Base-by-base conservation (phyloP, 2,888 invertebrate genomes). In the Athalia rosae region DNA sequence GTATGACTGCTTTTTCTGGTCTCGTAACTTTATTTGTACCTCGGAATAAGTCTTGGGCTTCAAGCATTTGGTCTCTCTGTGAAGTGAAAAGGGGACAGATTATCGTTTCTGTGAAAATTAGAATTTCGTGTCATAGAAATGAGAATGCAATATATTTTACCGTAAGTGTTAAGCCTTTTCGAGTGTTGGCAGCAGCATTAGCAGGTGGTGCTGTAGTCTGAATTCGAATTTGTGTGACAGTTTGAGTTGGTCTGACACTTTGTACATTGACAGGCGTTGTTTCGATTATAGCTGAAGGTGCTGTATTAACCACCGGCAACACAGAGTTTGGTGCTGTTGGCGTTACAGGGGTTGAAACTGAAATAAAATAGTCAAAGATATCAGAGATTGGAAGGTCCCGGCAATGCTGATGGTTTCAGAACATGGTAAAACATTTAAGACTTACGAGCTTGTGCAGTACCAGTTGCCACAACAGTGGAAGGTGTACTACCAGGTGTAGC, bases 21-120 rank as follows among this genome's bases (percentile, higher is more conserved):
- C 98, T 91, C 3, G 98, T 98, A 76, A 99, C 98, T 87, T 97
- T 95, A 90, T 99, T 99, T 58, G 99, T 98, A 80, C 96, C 97
- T 77, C 96, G 92, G 92, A 99, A 99, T 97, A 99, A 98, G 88
- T 99, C 98, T 89, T 98, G 98, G 0, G 98, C 99, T 89, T 98
- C 97, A 89, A 96, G 91, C 94, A 98, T 98, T 93, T 98, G 97
- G 90, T 98, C 98, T 87, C 96, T 94, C 97, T 98, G 91, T 9
- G 92, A 92, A 82, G 71, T 71, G 80, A 78, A 77, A 80, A 64
- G 76, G 50, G 59, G 64, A 80, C 50, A 79, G 15, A 71, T 58
- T 11, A 45, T 13, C 7, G 71, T 7, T 53, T 48, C 5, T 15
- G 11, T 11, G 4, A 13, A 15, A 13, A 13, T 5, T 47, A 6